Evolutionary conservation across 2,888 invertebrate species (phyloP).

Genomic region (Drosophila kanekoi): DNA sequence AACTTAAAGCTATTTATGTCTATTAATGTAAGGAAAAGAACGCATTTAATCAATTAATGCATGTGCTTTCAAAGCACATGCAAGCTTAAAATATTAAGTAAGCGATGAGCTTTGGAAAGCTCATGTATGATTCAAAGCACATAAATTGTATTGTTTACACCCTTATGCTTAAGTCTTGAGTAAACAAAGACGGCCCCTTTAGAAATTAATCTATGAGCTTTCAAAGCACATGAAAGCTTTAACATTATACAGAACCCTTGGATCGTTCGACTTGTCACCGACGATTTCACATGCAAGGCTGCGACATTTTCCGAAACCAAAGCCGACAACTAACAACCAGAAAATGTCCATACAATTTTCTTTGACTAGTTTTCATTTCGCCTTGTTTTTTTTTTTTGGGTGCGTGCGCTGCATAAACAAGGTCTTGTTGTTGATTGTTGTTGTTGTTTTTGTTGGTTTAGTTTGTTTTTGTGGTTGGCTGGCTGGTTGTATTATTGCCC

Average conservation of each 20-base stretch:
- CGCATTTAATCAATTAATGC: no score
- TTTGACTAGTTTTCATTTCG: slow-evolving; percentile 47
- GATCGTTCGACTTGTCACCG: slow-evolving; percentile 1
- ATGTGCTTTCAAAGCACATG: no score
- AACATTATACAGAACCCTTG: background rate
- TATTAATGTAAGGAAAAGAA: no score
- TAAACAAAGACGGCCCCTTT: background rate
- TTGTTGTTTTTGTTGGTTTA: slow-evolving; percentile 27
- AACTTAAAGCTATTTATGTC: no score
- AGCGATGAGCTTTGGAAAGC: no score
- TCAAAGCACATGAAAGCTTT: slow-evolving; percentile 8
- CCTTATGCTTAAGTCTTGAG: background rate
- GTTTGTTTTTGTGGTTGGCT: slow-evolving; percentile 56
- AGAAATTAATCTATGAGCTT: background rate
- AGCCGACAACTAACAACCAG: slow-evolving; percentile 57
- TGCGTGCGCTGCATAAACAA: slow-evolving; percentile 73
- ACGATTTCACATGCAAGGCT: slow-evolving; percentile 38
- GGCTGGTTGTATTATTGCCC: slow-evolving; percentile 45
- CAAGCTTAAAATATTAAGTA: no score
- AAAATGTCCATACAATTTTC: slow-evolving; percentile 68
- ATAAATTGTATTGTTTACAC: no score
- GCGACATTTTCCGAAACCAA: slow-evolving; percentile 43
- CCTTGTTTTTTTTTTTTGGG: slow-evolving; percentile 37
- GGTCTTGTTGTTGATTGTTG: slow-evolving; percentile 30
- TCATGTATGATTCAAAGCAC: no score